Evolutionary conservation across 2,888 invertebrate species (phyloP), one percentile per base, ranked within the genome.

Genomic region (Drosophila koepferae): DNA sequence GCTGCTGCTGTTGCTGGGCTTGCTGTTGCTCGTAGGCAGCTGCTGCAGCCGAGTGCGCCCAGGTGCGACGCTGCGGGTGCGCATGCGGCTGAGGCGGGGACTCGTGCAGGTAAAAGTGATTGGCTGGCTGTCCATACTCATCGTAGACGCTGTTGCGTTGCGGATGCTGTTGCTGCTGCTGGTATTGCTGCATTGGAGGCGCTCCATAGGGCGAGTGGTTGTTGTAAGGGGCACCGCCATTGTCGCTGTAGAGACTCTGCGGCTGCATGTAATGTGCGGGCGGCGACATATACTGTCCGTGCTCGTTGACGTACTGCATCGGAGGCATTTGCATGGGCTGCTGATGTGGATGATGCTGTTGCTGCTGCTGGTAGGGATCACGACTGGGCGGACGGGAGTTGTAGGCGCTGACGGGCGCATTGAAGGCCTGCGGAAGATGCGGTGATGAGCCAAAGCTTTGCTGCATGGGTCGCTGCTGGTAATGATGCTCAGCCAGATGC

Each of bases 91-190:
- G 88, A 0, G 81, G 80, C 93, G 94, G 94, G 31, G 92, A 87
- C 89, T 96, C 96, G 91, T 97, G 97, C 84, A 97, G 94, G 93
- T 96, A 97, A 93, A 97, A 97, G 92, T 96, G 96, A 80, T 95
- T 94, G 31, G 72, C 73, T 72, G 95, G 94, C 81, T 92, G 92
- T 4, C 91, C 92, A 86, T 93, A 93, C 60, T 93, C 93, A 78
- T 93, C 93, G 65, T 96, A 96, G 64, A 94, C 94, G 65, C 94
- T 94, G 68, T 91, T 91, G 72, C 92, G 91, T 76, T 83, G 91
- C 77, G 95, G 94, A 36, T 74, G 71, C 76, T 82, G 91, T 77
- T 95, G 94, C 28, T 31, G 49, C 28, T 77, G 70, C 54, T 75
- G 74, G 31, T 60, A 49, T 34, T 49, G 69, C 46, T 44, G 68